These are phyloP conservation scores for Kryptolebias marmoratus DNA, from an alignment of 2,113 vertebrate genomes.

Conservation along the genomic window DNA sequence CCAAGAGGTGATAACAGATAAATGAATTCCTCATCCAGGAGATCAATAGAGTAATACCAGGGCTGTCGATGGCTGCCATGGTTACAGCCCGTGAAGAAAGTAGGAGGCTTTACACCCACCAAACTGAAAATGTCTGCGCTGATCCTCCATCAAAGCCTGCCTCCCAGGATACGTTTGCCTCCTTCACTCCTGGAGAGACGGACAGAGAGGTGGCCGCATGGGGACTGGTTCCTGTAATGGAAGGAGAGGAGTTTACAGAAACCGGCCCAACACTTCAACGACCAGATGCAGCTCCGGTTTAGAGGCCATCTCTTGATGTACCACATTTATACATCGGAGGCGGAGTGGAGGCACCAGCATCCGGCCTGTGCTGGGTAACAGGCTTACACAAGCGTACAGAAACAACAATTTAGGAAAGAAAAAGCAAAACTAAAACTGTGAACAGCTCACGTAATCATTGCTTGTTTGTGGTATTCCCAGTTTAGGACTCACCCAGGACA, in stretches of 20 bases:
- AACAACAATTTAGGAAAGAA: slow-evolving; percentile 7
- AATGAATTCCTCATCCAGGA: slow-evolving; percentile 64
- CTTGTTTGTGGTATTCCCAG: neutral
- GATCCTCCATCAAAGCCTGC: slow-evolving; percentile 94
- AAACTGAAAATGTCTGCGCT: slow-evolving; percentile 93
- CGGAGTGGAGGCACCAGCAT: slow-evolving; percentile 45
- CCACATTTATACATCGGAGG: slow-evolving; percentile 51
- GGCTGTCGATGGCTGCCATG: slow-evolving; percentile 71
- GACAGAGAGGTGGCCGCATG: slow-evolving; percentile 87
- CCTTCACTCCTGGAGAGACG: slow-evolving; percentile 80
- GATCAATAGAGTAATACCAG: slow-evolving; percentile 69
- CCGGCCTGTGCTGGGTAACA: slow-evolving; percentile 11
- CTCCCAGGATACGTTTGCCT: slow-evolving; percentile 92
- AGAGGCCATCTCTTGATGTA: slow-evolving; percentile 49
- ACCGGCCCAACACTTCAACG: slow-evolving; percentile 55
- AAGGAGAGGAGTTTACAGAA: slow-evolving; percentile 57
- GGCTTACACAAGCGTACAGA: slow-evolving; percentile 6
- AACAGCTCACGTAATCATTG: slow-evolving; percentile 28
- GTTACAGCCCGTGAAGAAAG: slow-evolving; percentile 68
- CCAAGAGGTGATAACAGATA: slow-evolving; percentile 65
- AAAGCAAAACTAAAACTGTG: slow-evolving; percentile 6
- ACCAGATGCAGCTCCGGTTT: slow-evolving; percentile 32
- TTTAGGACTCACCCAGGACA: slow-evolving; percentile 86
- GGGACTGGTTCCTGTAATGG: slow-evolving; percentile 90
- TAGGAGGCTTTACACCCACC: slow-evolving; percentile 78